A percentile compares a stretch with the other conserved stretches of the same genome.
These are phyloP conservation scores for Ephialtes manifestator DNA, from an alignment of 2,888 invertebrate genomes.

Conservation along the genomic window DNA sequence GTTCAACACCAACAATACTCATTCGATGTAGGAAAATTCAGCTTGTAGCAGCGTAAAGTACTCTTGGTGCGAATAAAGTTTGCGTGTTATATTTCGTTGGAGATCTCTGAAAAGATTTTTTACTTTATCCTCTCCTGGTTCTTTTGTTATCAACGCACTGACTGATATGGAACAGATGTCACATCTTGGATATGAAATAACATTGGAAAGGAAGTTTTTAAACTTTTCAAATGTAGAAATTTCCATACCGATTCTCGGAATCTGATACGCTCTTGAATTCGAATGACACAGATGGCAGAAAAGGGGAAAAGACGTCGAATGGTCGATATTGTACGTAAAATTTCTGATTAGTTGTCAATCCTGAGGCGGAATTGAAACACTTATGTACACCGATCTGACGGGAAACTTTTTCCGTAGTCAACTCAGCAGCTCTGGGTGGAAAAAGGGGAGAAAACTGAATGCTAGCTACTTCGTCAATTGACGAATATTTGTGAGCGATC, in stretches of 20 bases:
- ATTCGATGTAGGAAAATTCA: too few relatives aligned
- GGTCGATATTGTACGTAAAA: conserved; percentile 19
- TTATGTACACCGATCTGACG: neutral
- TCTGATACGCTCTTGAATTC: conserved; percentile 7
- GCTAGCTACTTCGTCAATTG: conserved; percentile 33
- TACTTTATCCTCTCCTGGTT: conserved; percentile 14
- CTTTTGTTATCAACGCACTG: neutral
- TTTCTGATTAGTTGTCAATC: conserved; percentile 35
- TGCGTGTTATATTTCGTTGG: too few relatives aligned
- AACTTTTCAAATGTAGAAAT: conserved; percentile 24
- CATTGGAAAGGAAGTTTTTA: conserved; percentile 19
- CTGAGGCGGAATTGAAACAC: conserved; percentile 1
- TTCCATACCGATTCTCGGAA: conserved; percentile 30
- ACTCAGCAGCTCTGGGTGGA: conserved; percentile 11
- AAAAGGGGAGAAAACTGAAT: conserved; percentile 12
- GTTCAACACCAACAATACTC: too few relatives aligned
- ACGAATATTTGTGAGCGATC: conserved; percentile 55
- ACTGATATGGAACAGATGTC: conserved; percentile 51
- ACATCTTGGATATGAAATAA: conserved; percentile 27
- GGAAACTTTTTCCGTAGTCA: conserved; percentile 15
- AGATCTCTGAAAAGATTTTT: conserved; percentile 15
- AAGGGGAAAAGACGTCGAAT: neutral
- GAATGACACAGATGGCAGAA: neutral
- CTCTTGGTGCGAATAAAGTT: neutral
- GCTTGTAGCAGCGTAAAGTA: conserved; percentile 28